Evolutionary conservation across 2,888 invertebrate genomes (phyloP), one percentile per base, ranked within the genome.

Genomic region (Dysmachus trigonus): DNA sequence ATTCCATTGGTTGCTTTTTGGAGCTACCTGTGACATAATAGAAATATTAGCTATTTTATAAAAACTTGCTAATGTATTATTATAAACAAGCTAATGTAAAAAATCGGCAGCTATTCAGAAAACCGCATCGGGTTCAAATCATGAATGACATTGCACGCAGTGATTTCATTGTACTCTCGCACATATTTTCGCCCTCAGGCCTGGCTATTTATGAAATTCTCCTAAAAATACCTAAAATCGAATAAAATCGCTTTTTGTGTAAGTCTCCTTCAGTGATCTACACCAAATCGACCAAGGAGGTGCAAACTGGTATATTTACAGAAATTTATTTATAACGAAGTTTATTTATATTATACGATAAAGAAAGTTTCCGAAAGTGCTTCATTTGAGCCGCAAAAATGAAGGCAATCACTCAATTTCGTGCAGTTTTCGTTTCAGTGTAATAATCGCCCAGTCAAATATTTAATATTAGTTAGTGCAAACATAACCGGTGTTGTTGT

Each of bases 171-270:
- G 77, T 77, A 77, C 77, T 77, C 31, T 31, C 77, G 77, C 73
- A 38, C 47, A 73, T 84, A 73, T 84, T 73, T 74, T 76, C 85
- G 53, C 41, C 83, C 83, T 83, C 83, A 41, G 31, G 47, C 77
- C 35, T 62, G 53, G 38, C 41, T 85, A 71, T 79, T 85, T 79
- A 79, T 76, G 76, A 77, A 85, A 81, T 41, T 79, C 81, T 72
- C 79, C 85, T 86, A 79, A 86, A 86, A 86, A 86, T 86, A 86
- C 79, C 86, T 79, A 77, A 86, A 79, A 86, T 79, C 86, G 79
- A 86, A 86, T 86, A 71, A 86, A 86, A 86, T 86, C 79, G 41
- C 74, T 47, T 85, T 74, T 83, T 72, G 74, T 51, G 74, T 83
- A 72, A 47, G 38, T 83, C 72, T 83, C 72, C 83, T 62, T 83